Base-by-base conservation (phyloP, 1,140 invertebrate species). In the Rhynchophorus ferrugineus region DNA sequence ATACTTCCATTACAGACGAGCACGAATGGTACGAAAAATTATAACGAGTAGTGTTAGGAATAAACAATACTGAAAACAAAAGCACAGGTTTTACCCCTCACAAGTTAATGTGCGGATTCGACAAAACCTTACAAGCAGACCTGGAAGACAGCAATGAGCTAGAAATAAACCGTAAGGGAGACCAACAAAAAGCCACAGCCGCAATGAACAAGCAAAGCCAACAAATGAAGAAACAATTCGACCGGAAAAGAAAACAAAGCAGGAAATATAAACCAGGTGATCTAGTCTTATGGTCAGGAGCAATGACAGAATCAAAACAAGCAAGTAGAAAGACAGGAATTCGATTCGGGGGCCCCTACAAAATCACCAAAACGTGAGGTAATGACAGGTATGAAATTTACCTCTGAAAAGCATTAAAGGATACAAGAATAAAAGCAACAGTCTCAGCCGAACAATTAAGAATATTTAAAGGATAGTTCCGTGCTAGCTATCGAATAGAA, bases 361-460 rank as follows among this genome's bases (percentile, higher is more conserved):
- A 54, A 41, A 50, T 69, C 3, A 57, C 55, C 3, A 57, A 62
- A 35, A 57, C 63, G 6, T 38, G 65, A 37, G 61, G 57, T n/a
- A 57, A 67, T 24, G 65, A 69, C 44, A 46, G 65, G 2, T 69
- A 67, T 41, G 58, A 61, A 29, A 61, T 66, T 18, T 13, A 9
- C 9, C 44, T 11, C 11, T 53, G 9, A 46, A 53, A 38, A 49
- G 55, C 37, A 29, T 48, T 1, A 42, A 44, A 17, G 49, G 49
- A 7, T 56, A 56, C 33, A 50, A 50, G 29, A 14, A 14, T n/a
- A 34, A 56, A 44, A 11, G 47, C 54, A 1, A 18, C 43, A 8
- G 47, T 50, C 3, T 16, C 47, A 11, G 47, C 38, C 2, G 54
- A 50, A 19, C 22, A 29, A 33, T 39, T 56, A 29, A 36, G 54